phyloP scores from a whole-genome alignment of 2,888 invertebrate genomes.

The Frankliniella intonsa region DNA sequence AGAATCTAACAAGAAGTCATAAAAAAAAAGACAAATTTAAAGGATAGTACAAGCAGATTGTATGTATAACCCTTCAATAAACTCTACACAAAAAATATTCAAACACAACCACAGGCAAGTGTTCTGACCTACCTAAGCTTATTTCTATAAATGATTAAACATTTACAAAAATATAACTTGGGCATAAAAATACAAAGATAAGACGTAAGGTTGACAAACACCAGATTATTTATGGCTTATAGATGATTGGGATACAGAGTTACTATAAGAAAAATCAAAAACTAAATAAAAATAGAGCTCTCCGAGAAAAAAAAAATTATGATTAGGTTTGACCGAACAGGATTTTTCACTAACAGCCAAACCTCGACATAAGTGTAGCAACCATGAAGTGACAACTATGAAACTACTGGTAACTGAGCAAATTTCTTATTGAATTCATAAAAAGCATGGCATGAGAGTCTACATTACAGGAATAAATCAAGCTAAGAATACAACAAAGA shows the following conservation, averaged over 20 bases:
- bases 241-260: no score
- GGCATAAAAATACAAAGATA: no score
- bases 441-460: neutral
- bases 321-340: neutral
- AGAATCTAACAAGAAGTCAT: neutral
- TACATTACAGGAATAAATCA: slow-evolving; percentile 17
- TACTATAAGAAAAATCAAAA: neutral
- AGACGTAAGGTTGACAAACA: no score
- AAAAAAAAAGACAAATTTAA: neutral
- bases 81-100: neutral
- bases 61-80: neutral
- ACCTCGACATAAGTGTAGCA: no score
- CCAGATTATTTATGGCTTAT: no score
- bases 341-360: no score
- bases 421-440: slow-evolving; percentile 7
- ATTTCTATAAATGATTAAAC: no score
- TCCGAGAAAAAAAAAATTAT: neutral
- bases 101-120: neutral
- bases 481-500: slow-evolving; percentile 96
- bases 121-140: no score
- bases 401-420: slow-evolving; percentile 28
- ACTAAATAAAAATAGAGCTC: neutral
- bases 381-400: neutral
- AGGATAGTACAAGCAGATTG: no score
- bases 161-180: no score